Evolutionary conservation across 2,113 vertebrate genomes (phyloP).

Genomic region (Plecotus auritus): DNA sequence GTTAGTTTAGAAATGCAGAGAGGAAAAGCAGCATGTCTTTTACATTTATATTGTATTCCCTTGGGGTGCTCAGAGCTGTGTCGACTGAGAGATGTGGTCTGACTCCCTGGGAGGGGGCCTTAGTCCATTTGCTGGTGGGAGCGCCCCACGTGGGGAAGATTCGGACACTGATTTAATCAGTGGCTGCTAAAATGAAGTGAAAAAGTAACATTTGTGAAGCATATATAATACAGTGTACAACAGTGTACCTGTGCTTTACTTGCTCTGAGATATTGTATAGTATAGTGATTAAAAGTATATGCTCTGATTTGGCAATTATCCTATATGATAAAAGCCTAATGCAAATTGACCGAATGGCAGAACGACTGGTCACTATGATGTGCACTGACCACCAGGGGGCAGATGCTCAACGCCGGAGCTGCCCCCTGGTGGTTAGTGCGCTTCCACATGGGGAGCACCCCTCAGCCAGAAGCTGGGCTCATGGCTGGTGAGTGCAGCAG

Average conservation of each 20-base stretch:
- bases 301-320: background rate
- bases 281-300: background rate
- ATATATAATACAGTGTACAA: background rate
- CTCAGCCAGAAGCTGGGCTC: no score
- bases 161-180: slow-evolving; percentile 19
- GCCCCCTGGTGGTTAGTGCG: no score
- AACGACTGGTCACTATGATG: no score
- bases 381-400: no score
- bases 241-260: background rate
- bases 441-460: no score
- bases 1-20: slow-evolving; percentile 51
- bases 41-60: slow-evolving; percentile 35
- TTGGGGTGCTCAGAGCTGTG: background rate
- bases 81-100: background rate
- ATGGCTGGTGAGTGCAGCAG: no score
- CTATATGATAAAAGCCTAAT: no score
- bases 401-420: no score
- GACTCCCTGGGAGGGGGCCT: background rate
- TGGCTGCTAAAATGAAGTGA: background rate
- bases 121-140: background rate
- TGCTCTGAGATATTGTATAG: background rate
- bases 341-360: no score
- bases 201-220: slow-evolving; percentile 17
- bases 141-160: background rate
- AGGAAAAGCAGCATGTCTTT: slow-evolving; percentile 23